Base-by-base conservation (phyloP, 2,113 vertebrate species). In the Tupaia chinensis region DNA sequence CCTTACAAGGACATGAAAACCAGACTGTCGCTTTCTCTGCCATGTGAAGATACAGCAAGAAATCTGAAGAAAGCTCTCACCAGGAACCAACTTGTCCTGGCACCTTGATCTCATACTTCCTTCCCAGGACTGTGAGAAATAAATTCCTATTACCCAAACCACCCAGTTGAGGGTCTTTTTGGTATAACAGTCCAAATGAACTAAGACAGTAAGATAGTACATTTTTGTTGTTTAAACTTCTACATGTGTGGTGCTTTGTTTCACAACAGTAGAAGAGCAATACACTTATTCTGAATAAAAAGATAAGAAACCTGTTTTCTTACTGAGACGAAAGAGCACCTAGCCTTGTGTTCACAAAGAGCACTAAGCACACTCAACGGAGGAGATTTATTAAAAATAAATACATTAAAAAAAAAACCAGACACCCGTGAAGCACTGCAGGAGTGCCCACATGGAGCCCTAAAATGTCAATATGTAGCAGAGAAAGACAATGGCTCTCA, bases 1-100 rank as follows among this genome's bases (percentile, higher is more conserved):
- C 5, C 27, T 84, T 3, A 0, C 32, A 72, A 56, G 9, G 19
- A 1, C 0, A 44, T 25, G 19, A 54, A 5, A n/a, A 2, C 0
- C 4, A 53, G 17, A 3, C 74, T 69, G 6, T 44, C 53, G 60
- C 25, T 56, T 1, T 93, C 23, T 58, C 25, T 27, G 15, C n/a
- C 15, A 29, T n/a, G 8, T 56, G 9, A 88, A 32, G 6, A 44
- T 61, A 58, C 1, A 79, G 7, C 32, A 63, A 68, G n/a, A 61
- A 1, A 23, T 23, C 11, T 79, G 9, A 63, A 9, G 19, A n/a
- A 8, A 22, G 2, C 1, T 5, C 15, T 77, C 23, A 34, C 15
- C 12, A 77, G 20, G 7, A 44, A 27, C 2, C 3, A 7, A 58
- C 56, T 5, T 73, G 63, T 13, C 53, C 14, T 44, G 27, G 7